These are phyloP conservation scores for Paraplagusia blochii DNA, from an alignment of 2,113 vertebrate species.

Conservation along the genomic window DNA sequence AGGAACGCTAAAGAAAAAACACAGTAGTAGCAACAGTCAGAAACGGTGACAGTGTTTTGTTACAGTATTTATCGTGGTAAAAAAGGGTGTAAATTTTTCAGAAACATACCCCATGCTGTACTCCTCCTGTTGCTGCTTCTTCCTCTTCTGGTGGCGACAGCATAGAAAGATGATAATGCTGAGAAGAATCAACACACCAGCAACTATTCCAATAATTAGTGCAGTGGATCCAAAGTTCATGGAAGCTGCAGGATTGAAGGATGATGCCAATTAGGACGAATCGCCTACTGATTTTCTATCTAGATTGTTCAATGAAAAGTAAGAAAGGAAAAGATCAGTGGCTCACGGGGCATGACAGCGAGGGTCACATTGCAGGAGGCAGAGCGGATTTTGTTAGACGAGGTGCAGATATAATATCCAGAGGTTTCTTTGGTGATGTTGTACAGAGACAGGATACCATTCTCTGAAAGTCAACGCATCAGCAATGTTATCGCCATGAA, in stretches of 20 bases:
- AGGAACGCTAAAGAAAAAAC: constrained; percentile 35
- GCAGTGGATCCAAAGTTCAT: constrained; percentile 56
- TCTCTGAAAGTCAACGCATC: constrained; percentile 46
- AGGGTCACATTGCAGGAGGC: constrained; percentile 83
- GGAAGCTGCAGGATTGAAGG: constrained; percentile 50
- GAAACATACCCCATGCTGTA: constrained; percentile 59
- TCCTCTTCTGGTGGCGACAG: constrained; percentile 52
- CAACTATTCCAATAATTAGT: constrained; percentile 52
- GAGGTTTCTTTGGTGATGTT: constrained; percentile 81
- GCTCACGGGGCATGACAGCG: constrained; percentile 76
- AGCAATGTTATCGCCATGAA: constrained; percentile 2
- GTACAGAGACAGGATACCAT: constrained; percentile 74
- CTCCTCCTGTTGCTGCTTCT: constrained; percentile 24
- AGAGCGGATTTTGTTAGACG: constrained; percentile 72
- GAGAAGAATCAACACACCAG: constrained; percentile 17
- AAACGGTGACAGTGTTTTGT: not conserved
- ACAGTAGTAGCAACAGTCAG: constrained; percentile 15
- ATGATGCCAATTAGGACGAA: not conserved
- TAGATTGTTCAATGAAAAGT: not conserved
- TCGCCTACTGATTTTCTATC: too few species aligned
- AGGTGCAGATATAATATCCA: constrained; percentile 83
- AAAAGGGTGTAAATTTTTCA: too few species aligned
- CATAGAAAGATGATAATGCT: constrained; percentile 59
- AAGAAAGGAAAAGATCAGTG: not conserved
- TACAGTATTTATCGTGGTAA: not conserved